Percentiles rank a stretch among this genome's conserved stretches.
phyloP scores from a whole-genome alignment of 2,888 invertebrate species.

The Panopea generosa region DNA sequence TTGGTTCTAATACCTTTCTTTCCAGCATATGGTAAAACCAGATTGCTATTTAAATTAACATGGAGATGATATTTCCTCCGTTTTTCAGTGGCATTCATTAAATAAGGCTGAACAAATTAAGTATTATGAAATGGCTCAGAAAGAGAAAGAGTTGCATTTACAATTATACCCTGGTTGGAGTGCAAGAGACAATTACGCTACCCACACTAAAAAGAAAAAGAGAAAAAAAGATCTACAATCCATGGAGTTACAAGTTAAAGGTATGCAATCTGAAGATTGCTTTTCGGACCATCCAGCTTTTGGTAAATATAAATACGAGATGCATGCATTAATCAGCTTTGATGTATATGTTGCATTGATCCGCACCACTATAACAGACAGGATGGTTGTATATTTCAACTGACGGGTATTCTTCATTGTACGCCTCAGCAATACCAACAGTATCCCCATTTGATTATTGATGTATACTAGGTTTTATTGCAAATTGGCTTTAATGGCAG shows the following conservation, averaged over 20 bases:
- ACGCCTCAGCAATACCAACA: no score
- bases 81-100: conserved; percentile 98
- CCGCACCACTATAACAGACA: no score
- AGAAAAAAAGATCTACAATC: conserved; percentile 89
- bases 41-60: no score
- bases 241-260: conserved; percentile 44
- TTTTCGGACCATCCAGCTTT: conserved; percentile 63
- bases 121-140: conserved; percentile 99
- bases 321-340: no score
- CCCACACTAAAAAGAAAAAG: conserved; percentile 99
- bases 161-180: conserved; percentile 99
- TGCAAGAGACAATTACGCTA: conserved; percentile 99
- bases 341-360: no score
- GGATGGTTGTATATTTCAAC: no score
- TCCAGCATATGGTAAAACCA: no score
- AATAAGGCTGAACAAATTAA: conserved; percentile 99
- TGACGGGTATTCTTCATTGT: no score
- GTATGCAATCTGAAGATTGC: conserved; percentile 56
- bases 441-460: no score
- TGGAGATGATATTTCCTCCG: background rate
- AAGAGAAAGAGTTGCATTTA: conserved; percentile 99
- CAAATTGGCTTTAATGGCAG: no score
- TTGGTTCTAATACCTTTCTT: no score
- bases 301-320: conserved; percentile 55
- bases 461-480: no score